phyloP scores from a whole-genome alignment of 64 coral and sea anemone genomes.

The Montipora sp. region DNA sequence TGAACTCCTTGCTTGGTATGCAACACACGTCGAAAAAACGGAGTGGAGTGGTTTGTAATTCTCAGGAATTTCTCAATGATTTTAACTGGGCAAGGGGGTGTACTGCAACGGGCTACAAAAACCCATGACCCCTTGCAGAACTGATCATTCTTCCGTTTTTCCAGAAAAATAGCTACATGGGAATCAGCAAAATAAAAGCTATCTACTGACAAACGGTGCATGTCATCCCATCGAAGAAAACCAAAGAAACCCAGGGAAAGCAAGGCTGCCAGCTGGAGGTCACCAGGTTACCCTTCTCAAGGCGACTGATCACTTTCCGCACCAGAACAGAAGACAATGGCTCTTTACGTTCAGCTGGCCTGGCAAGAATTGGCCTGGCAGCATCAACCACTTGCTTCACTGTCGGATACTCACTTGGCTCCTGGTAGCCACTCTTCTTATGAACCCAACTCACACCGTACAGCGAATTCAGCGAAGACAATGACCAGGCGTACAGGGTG shows the following conservation, averaged over 20 bases:
- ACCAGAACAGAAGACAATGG: slow-evolving; percentile 8
- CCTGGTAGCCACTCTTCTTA: slow-evolving; percentile 13
- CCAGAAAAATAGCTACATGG: slow-evolving; percentile 47
- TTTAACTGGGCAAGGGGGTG: slow-evolving; percentile 6
- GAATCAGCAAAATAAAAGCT: too few species aligned
- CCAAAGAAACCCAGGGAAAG: slow-evolving; percentile 9
- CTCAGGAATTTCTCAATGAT: background rate
- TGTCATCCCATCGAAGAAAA: slow-evolving; percentile 7
- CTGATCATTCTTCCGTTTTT: slow-evolving; percentile 64
- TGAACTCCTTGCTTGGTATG: slow-evolving; percentile 12
- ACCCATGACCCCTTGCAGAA: slow-evolving; percentile 63
- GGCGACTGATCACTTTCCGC: slow-evolving; percentile 19
- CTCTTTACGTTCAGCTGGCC: slow-evolving; percentile 33
- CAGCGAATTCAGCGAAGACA: slow-evolving; percentile 47
- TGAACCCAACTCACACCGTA: slow-evolving; percentile 57
- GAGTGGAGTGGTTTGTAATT: slow-evolving; percentile 14
- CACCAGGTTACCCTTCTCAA: slow-evolving; percentile 27
- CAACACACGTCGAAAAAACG: slow-evolving; percentile 6
- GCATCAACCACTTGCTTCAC: slow-evolving; percentile 39
- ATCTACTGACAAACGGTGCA: too few species aligned
- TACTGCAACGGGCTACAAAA: slow-evolving; percentile 37
- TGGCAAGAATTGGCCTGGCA: slow-evolving; percentile 54
- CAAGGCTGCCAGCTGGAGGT: slow-evolving; percentile 41
- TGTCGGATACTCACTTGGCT: background rate
- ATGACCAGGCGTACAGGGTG: slow-evolving; percentile 26